Percentiles rank a stretch among this genome's conserved stretches.
These are phyloP conservation scores for Poeciliopsis paucimaculata DNA, from an alignment of 2,797 vertebrate genomes.

Conservation along the genomic window DNA sequence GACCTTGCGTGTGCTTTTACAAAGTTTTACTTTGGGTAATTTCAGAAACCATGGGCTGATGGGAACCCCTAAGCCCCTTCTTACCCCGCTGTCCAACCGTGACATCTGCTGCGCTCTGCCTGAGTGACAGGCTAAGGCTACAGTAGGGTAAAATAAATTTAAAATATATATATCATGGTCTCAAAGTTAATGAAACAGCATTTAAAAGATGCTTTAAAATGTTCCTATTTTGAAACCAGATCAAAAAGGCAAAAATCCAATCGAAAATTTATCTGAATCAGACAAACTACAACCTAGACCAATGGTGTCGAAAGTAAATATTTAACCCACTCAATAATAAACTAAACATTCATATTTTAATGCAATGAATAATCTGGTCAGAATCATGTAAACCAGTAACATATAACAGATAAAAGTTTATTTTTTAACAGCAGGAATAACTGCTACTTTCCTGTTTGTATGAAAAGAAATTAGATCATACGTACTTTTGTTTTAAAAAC, in stretches of 20 bases:
- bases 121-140: too few species aligned
- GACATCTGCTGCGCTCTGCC: too few species aligned
- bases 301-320: background rate
- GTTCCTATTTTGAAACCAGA: background rate
- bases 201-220: background rate
- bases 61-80: too few species aligned
- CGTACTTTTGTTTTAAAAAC: background rate
- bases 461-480: background rate
- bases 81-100: too few species aligned
- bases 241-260: background rate
- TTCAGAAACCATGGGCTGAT: too few species aligned
- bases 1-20: too few species aligned
- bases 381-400: background rate
- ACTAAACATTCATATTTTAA: background rate
- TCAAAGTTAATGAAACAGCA: background rate
- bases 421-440: background rate
- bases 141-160: background rate
- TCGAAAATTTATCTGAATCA: background rate
- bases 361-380: background rate
- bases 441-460: background rate
- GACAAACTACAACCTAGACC: background rate
- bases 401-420: background rate
- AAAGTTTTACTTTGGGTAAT: too few species aligned
- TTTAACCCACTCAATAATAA: too few species aligned
- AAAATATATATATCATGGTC: background rate